Evolutionary conservation across 1,140 invertebrate genomes (phyloP), one percentile per base, ranked within the genome.

Genomic region (Carposina sasakii): DNA sequence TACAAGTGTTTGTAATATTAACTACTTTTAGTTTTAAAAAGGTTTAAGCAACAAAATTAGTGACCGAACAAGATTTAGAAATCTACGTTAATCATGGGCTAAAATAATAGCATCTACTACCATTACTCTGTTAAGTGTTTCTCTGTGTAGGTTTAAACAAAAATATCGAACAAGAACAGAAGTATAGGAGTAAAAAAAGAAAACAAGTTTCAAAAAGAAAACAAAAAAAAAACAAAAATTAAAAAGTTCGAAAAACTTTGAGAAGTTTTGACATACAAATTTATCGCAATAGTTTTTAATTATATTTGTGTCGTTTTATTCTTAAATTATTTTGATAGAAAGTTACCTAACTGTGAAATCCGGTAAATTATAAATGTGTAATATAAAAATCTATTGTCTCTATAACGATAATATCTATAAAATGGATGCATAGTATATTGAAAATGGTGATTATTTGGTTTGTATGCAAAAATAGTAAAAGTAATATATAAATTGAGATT

Each of bases 131-230:
- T 82, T 67, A 73, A 81, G 81, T 84, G 81, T 84, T 82, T 81
- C 81, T 84, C 81, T 84, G 81, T 83, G 76, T 81, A 76, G 78
- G 76, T 77, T 61, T 68, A 63, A 73, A 82, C 30, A 75, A 70
- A 69, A 66, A 62, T 64, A 59, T 71, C 42, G 64, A 73, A 78
- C 54, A 55, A 71, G 67, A 77, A 78, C 67, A 73, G 69, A 83
- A 81, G 75, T 73, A 74, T 67, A 81, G 71, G 74, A 77, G 72
- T 75, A 28, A 72, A 42, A 61, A 70, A 64, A 37, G 34, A 63
- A 71, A 67, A 66, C 57, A 58, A 66, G 75, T 67, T 62, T 60
- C 59, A 75, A 67, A 71, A 52, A 67, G 71, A 79, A 59, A 68
- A 65, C 67, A 61, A 58, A 70, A 66, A 72, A 64, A 61, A 60